Base-by-base conservation (phyloP, 2,113 vertebrate species). In the Cercopithecus mona region DNA sequence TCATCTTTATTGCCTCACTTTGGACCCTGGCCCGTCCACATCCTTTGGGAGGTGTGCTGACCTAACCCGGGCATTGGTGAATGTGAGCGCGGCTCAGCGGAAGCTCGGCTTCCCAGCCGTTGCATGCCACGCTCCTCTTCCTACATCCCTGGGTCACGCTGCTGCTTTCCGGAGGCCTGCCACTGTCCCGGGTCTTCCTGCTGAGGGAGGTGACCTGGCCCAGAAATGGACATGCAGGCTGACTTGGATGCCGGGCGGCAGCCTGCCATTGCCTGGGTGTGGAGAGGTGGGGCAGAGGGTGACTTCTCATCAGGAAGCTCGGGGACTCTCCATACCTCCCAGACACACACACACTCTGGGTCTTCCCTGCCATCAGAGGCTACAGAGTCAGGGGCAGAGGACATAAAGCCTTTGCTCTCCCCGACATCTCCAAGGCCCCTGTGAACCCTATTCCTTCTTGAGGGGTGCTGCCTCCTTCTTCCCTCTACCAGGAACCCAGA, bases 1-100 rank as follows among this genome's bases (percentile, higher is more conserved):
- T 97, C 96, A 97, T 97, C 97, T 96, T 97, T 97, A 97, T 87
- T 86, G 95, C 97, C 87, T 93, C 32, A 61, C 83, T 86, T 86
- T 97, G 97, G 98, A 96, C 52, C 80, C 59, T 2, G 83, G 96
- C 98, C 97, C 68, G 1, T 55, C 89, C 68, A 96, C 89, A 97
- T 97, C 98, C 96, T 98, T 20, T 84, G 35, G 11, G 86, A 96
- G 95, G 68, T 82, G 93, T 20, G 59, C 92, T 96, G 97, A 93
- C 97, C 97, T 94, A 66, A 27, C 75, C 70, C 1, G 23, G 81
- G 82, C 48, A 70, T 70, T 59, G 5, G 61, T 64, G 61, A n/a
- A 30, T 38, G 13, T 0, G 22, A 78, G 91, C 1, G 1, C 3
- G 2, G 86, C 86, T 57, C 48, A 32, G 88, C 17, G 70, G 85